Evolutionary conservation across 2,888 invertebrate species (phyloP).

Genomic region (Cryptocephalus moraei): DNA sequence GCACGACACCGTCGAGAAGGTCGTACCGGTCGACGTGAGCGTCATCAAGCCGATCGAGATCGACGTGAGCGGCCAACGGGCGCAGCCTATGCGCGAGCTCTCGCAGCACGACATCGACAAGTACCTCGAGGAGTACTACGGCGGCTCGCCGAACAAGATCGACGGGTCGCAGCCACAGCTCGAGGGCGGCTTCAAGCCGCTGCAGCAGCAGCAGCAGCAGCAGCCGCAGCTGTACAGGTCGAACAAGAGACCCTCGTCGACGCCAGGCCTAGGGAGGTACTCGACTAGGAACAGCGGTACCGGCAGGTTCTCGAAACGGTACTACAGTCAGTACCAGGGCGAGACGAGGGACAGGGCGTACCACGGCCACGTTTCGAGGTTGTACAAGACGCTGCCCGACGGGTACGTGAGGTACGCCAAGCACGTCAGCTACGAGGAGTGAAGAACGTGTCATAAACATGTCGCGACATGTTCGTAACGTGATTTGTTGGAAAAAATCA

Average conservation of each 20-base stretch:
- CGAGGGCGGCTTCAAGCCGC: constrained; percentile 27
- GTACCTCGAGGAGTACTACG: constrained; percentile 22
- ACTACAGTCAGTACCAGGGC: constrained; percentile 5
- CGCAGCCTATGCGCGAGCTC: constrained; percentile 17
- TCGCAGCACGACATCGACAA: constrained; percentile 21
- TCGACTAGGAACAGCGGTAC: constrained; percentile 22
- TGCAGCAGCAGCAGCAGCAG: constrained; percentile 21
- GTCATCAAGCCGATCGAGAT: constrained; percentile 26
- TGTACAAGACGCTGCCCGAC: constrained; percentile 16
- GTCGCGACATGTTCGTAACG: no score
- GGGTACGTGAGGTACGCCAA: constrained; percentile 22
- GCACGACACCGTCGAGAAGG: constrained; percentile 14
- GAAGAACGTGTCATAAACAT: no score
- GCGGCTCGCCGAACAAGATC: constrained; percentile 9
- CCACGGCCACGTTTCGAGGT: constrained; percentile 7
- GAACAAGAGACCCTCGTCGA: constrained; percentile 36
- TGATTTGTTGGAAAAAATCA: no score
- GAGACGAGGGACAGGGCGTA: constrained; percentile 3
- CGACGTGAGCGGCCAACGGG: constrained; percentile 9
- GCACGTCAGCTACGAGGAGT: constrained; percentile 12
- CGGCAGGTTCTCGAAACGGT: background rate
- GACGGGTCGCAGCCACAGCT: constrained; percentile 18
- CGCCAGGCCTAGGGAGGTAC: constrained; percentile 42
- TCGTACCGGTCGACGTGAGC: constrained; percentile 25
- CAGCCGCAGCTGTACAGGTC: constrained; percentile 29